Evolutionary conservation across 2,888 invertebrate genomes (phyloP).

Genomic region (Drosophila fungiperda): DNA sequence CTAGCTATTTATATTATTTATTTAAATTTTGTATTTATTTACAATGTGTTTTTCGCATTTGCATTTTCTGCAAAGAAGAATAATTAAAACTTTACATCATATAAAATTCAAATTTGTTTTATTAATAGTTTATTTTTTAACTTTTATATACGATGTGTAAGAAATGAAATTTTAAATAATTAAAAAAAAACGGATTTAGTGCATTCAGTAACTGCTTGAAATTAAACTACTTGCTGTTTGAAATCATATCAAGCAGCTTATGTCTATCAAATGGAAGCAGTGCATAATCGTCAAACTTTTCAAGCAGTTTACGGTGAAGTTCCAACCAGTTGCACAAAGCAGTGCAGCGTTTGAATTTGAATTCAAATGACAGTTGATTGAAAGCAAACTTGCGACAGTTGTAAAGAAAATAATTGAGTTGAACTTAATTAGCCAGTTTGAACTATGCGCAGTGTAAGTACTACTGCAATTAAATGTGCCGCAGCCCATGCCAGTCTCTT

Average conservation of each 20-base stretch:
- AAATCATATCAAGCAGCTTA: background rate
- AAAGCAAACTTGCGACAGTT: background rate
- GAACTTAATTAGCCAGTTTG: background rate
- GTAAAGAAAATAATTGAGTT: background rate
- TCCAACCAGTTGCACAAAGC: background rate
- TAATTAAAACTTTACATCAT: slow-evolving; percentile 29
- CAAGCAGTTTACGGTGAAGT: background rate
- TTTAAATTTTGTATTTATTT: slow-evolving; percentile 75
- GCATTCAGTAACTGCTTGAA: background rate
- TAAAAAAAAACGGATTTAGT: background rate
- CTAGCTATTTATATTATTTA: slow-evolving; percentile 79
- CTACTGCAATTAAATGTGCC: background rate
- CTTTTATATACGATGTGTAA: background rate
- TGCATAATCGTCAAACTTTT: background rate
- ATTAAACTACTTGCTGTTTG: background rate
- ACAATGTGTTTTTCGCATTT: slow-evolving; percentile 36
- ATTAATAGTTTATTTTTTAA: background rate
- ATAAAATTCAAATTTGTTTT: background rate
- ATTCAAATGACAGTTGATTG: background rate
- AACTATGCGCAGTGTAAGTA: background rate
- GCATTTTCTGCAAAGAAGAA: slow-evolving; percentile 37
- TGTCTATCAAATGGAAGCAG: background rate
- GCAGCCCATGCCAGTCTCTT: background rate
- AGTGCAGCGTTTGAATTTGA: slow-evolving; percentile 1
- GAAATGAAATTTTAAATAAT: background rate